Evolutionary conservation across 2,888 invertebrate genomes (phyloP).

Genomic region (Andrena marginata): DNA sequence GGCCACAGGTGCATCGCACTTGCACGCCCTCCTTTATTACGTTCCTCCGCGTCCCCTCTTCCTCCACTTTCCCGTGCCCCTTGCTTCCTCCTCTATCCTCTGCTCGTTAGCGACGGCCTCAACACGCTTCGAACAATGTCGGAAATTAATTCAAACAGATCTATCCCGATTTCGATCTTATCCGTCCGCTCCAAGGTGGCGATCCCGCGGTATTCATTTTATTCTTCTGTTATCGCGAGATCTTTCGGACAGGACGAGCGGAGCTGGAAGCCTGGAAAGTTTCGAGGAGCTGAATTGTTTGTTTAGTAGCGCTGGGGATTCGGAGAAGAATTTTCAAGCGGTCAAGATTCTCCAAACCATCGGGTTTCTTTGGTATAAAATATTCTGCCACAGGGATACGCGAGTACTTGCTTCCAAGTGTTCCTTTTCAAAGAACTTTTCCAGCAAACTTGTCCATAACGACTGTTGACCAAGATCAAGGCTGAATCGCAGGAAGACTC

Average conservation of each 20-base stretch:
- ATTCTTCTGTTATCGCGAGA: too few species aligned
- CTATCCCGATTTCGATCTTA: background rate
- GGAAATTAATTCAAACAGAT: constrained; percentile 2
- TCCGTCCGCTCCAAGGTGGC: background rate
- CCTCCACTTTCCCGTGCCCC: constrained; percentile 40
- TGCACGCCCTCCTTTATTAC: constrained; percentile 76
- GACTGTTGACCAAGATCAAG: constrained; percentile 24
- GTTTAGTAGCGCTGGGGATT: too few species aligned
- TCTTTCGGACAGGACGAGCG: too few species aligned
- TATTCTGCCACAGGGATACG: background rate
- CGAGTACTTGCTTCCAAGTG: background rate
- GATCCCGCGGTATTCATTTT: background rate
- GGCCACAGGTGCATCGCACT: constrained; percentile 81
- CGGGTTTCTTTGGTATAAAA: background rate
- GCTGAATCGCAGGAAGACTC: constrained; percentile 14
- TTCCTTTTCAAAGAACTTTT: background rate
- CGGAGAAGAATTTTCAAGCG: too few species aligned
- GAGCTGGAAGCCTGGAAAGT: too few species aligned
- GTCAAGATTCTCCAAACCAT: too few species aligned
- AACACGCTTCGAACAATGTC: constrained; percentile 1
- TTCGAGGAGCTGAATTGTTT: too few species aligned
- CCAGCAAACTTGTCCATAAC: background rate
- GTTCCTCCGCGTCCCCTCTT: constrained; percentile 56
- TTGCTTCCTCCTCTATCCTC: constrained; percentile 34
- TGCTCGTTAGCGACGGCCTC: constrained; percentile 43